Base-by-base conservation (phyloP, 53 echinoderm and acorn worm genomes). In the Henricia sp. region DNA sequence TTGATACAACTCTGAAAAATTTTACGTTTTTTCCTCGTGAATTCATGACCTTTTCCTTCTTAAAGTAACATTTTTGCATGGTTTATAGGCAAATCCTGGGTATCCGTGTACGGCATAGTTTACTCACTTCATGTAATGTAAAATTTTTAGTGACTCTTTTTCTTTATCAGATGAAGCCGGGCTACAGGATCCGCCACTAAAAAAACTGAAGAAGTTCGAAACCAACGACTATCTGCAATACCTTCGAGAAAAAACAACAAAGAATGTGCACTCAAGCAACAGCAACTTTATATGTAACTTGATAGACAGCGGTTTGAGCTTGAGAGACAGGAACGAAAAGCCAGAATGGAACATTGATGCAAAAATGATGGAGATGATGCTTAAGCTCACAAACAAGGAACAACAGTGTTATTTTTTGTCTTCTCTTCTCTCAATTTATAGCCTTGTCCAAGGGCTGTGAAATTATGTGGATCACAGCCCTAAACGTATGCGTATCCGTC, bases 211-310 rank as follows among this genome's bases (percentile, higher is more conserved):
- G 58, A 58, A 58, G 27, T 26, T 21, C 29, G 58, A 58, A 58
- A 24, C 25, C 13, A 58, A 26, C 58, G 58, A 58, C 1, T 58
- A 58, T 30, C 26, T 58, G 9, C 58, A 58, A 30, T 58, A 58
- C 28, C 13, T 58, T 6, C 26, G 13, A 30, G 58, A 58, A 4
- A 58, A 58, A 30, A 14, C 58, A 13, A 30, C 26, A 58, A 58
- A 30, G 13, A 58, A 25, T 58, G 9, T 13, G 58, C 58, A 28
- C 58, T 58, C 58, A 58, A 58, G 29, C 27, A 58, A 30, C 58
- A 58, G 58, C 58, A 58, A 30, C 58, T 58, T 58, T 26, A n/a
- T n/a, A n/a, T n/a, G n/a, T n/a, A 58, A 30, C 27, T 58, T 24
- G 24, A 58, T 6, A 21, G 13, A 58, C 27, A 58, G 29, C 58